Evolutionary conservation across 2,113 vertebrate genomes (phyloP), one percentile per base, ranked within the genome.

Genomic region (Cettia cetti): DNA sequence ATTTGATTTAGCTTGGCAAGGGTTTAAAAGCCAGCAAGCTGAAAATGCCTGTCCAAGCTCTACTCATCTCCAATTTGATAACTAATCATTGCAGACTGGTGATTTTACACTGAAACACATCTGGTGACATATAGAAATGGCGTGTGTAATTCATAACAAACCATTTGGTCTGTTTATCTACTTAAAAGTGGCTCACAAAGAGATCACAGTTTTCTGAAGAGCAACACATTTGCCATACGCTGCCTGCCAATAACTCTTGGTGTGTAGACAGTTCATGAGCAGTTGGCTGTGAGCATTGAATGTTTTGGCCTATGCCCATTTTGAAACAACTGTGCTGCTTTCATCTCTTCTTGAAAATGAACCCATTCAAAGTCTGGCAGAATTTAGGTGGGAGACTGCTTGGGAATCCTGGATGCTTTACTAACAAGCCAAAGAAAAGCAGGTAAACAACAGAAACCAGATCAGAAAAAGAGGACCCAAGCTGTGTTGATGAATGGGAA

Each of bases 281-380:
- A 82, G 63, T 82, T 95, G 95, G 91, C 77, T 92, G 70, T 24
- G 71, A 95, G 42, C 33, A 16, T 26, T 47, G 78, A 87, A 31
- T 80, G 33, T 61, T 95, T 92, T 97, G 95, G 96, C 92, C 96
- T 92, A 37, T 94, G 95, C 83, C 72, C 89, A 84, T 82, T 78
- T 94, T 96, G 94, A 86, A 95, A 78, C 7, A 2, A 91, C 56
- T 92, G 50, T 40, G 33, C 40, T 68, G 77, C 76, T 94, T 93
- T 94, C 94, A 78, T 89, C 86, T 82, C 39, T 27, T 89, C 80
- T 89, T 94, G 92, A 72, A 97, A 89, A 66, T 24, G 83, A 94
- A 92, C 6, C 22, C 13, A 0, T 60, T 68, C 64, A 39, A 78
- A 45, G 33, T 20, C 80, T 94, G 61, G 83, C 52, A 78, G 35